Evolutionary conservation across 2,113 vertebrate species (phyloP).

Genomic region (Columba janthina): DNA sequence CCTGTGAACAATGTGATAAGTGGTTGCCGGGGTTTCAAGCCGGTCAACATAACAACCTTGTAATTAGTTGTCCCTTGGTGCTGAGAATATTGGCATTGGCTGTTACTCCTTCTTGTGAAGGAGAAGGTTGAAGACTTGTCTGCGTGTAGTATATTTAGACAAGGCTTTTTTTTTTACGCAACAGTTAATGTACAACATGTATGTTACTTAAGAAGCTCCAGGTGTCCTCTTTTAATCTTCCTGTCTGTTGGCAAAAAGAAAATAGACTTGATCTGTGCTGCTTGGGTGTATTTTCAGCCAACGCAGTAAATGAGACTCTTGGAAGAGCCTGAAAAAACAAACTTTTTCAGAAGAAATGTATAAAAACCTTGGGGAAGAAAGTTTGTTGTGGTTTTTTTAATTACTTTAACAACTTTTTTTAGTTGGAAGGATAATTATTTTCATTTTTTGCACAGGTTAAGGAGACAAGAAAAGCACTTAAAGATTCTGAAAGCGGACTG

Average conservation of each 20-base stretch:
- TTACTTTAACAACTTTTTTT: not conserved
- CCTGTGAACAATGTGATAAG: constrained; percentile 12
- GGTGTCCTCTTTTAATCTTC: not conserved
- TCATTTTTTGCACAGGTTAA: constrained; percentile 77
- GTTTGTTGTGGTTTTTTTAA: not conserved
- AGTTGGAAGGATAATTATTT: not conserved
- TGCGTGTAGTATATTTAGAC: constrained; percentile 6
- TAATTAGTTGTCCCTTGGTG: not conserved
- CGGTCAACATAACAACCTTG: not conserved
- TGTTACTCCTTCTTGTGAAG: not conserved
- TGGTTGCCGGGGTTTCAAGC: constrained; percentile 1
- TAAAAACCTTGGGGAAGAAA: not conserved
- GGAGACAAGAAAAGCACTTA: constrained; percentile 86
- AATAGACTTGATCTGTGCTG: not conserved
- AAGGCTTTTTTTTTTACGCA: not conserved
- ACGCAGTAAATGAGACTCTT: not conserved
- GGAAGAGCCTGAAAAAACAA: not conserved
- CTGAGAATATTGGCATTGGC: not conserved
- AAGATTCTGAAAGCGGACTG: constrained; percentile 90
- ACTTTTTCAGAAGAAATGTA: not conserved
- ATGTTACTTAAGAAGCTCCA: not conserved
- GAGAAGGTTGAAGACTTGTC: not conserved
- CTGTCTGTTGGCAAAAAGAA: not conserved
- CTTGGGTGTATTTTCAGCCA: not conserved
- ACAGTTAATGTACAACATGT: not conserved